Evolutionary conservation across 2,113 vertebrate species (phyloP).

Genomic region (Anguilla rostrata): DNA sequence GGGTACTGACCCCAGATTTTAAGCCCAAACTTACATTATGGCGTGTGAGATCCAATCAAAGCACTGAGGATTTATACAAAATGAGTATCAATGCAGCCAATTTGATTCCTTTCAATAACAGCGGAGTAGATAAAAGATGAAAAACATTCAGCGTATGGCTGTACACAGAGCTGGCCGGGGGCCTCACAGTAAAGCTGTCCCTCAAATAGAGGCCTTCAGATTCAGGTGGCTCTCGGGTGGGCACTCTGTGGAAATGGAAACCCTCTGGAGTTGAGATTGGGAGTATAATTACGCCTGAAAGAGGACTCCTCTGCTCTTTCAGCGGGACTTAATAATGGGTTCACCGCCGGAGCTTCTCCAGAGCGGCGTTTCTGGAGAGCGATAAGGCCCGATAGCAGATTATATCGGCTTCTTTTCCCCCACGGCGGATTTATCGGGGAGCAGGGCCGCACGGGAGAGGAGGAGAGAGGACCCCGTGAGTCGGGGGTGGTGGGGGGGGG

Average conservation of each 20-base stretch:
- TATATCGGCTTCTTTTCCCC: slow-evolving; percentile 42
- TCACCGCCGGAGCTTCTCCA: slow-evolving; percentile 28
- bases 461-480: background rate
- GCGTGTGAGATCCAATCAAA: background rate
- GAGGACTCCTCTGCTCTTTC: slow-evolving; percentile 28
- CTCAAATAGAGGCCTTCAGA: background rate
- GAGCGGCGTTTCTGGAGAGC: slow-evolving; percentile 21
- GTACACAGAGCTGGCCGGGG: background rate
- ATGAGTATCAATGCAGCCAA: background rate
- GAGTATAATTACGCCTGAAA: slow-evolving; percentile 30
- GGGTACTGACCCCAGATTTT: background rate
- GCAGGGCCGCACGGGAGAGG: background rate
- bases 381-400: slow-evolving; percentile 52
- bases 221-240: slow-evolving; percentile 11
- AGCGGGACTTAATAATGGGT: slow-evolving; percentile 38
- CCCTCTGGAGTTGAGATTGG: slow-evolving; percentile 29
- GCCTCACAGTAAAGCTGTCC: background rate
- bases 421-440: slow-evolving; percentile 53
- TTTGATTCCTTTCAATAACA: background rate
- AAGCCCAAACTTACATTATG: background rate
- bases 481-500: slow-evolving; percentile 26
- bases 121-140: background rate
- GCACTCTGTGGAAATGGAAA: background rate
- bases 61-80: background rate
- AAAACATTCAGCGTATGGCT: slow-evolving; percentile 1